These are phyloP conservation scores for Electrona antarctica DNA, from an alignment of 2,113 vertebrate genomes.

Conservation along the genomic window DNA sequence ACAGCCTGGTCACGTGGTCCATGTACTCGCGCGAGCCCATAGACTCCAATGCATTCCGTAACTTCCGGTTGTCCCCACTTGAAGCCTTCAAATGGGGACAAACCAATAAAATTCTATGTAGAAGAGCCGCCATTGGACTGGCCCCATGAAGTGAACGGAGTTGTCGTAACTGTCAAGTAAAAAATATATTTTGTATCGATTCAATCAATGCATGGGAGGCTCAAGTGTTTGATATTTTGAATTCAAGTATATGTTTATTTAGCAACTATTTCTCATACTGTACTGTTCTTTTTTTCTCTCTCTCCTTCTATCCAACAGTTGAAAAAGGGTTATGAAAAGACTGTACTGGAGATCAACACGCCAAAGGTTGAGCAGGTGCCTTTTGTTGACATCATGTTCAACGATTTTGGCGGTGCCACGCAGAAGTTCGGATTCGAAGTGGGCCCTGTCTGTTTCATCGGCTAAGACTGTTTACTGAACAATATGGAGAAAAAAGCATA, in stretches of 20 bases:
- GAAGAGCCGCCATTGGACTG: too few species aligned
- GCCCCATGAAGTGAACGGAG: too few species aligned
- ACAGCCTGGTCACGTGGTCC: too few species aligned
- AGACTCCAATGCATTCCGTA: too few species aligned
- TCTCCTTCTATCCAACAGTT: slow-evolving; percentile 70
- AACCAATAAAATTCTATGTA: too few species aligned
- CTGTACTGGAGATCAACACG: slow-evolving; percentile 93
- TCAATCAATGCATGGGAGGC: background rate
- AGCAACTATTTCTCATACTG: slow-evolving; percentile 7
- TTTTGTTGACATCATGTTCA: slow-evolving; percentile 98
- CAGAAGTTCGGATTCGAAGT: slow-evolving; percentile 99
- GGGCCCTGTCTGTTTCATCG: slow-evolving; percentile 97
- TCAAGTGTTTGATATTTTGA: background rate
- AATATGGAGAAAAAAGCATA: slow-evolving; percentile 67
- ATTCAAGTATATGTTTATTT: background rate
- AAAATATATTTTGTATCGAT: background rate
- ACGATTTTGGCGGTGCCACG: slow-evolving; percentile 91
- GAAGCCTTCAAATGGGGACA: too few species aligned
- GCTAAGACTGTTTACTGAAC: slow-evolving; percentile 85
- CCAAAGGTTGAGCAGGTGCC: slow-evolving; percentile 97
- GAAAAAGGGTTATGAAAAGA: slow-evolving; percentile 96
- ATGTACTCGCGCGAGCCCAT: too few species aligned
- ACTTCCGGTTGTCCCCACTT: too few species aligned
- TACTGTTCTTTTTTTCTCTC: background rate
- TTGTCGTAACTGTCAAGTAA: background rate